A percentile compares a stretch with the other conserved stretches of the same genome.
These are phyloP conservation scores for Galaxias olidus DNA, from an alignment of 2,797 vertebrate genomes.

Conservation along the genomic window DNA sequence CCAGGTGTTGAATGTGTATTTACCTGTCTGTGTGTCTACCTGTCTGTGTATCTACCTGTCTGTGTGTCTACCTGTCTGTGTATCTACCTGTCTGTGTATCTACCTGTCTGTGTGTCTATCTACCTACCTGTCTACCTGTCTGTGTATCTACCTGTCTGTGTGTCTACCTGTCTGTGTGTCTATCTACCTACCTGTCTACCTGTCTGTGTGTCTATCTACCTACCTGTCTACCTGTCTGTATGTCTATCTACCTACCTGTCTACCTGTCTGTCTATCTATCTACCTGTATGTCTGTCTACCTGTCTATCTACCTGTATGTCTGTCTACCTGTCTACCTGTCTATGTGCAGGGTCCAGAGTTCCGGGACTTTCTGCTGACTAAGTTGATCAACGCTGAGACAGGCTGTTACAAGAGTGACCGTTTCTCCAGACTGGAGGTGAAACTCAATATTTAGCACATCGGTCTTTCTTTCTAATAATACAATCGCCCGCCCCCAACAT, in stretches of 20 bases:
- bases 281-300: conserved; percentile 25
- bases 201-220: neutral
- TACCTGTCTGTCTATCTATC: conserved; percentile 1
- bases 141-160: neutral
- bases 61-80: conserved; percentile 24
- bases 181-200: no score
- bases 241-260: neutral
- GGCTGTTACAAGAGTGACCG: conserved; percentile 85
- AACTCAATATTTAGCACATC: neutral
- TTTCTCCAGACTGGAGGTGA: conserved; percentile 86
- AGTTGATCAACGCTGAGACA: conserved; percentile 85
- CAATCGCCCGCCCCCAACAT: no score
- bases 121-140: neutral
- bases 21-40: neutral
- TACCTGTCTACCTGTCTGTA: neutral
- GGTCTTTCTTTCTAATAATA: neutral
- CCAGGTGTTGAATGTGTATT: neutral
- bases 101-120: no score
- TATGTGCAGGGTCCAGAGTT: conserved; percentile 79
- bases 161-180: no score
- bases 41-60: conserved; percentile 17
- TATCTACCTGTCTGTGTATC: no score
- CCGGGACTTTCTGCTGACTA: conserved; percentile 84
- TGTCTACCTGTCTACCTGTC: no score
- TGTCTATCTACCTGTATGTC: neutral